Conservation (phyloP, 2,888 invertebrate species). For the Macrosoma leucophasiata region DNA sequence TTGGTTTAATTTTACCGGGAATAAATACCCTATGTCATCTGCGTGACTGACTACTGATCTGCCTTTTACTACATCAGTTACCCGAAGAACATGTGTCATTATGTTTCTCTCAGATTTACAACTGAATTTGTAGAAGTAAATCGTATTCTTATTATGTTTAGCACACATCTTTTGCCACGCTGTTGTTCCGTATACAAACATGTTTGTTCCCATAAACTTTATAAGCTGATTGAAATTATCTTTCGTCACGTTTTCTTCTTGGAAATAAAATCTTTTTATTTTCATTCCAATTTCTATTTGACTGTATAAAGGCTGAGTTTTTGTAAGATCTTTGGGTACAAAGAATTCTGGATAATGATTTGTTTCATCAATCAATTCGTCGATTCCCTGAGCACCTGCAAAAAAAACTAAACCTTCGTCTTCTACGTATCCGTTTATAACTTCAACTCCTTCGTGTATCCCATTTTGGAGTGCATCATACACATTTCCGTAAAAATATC, state of each 20-base stretch:
- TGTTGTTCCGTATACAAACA: constrained; percentile 23
- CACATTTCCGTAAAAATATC: constrained; percentile 33
- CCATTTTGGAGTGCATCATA: constrained; percentile 52
- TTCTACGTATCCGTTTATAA: constrained; percentile 32
- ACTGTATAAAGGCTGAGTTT: constrained; percentile 22
- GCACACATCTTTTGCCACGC: constrained; percentile 30
- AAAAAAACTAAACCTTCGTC: constrained; percentile 33
- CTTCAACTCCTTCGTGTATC: constrained; percentile 47
- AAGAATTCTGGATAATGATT: constrained; percentile 26
- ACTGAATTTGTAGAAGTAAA: constrained; percentile 33
- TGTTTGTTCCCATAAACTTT: constrained; percentile 26
- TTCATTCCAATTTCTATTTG: constrained; percentile 27
- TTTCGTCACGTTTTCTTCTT: constrained; percentile 23
- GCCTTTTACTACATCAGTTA: constrained; percentile 9
- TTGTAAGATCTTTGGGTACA: constrained; percentile 33
- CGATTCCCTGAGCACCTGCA: constrained; percentile 24
- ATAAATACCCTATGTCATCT: constrained; percentile 24
- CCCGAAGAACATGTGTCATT: constrained; percentile 20
- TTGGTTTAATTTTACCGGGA: constrained; percentile 15
- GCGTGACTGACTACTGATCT: constrained; percentile 7
- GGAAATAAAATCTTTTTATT: constrained; percentile 29
- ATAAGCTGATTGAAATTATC: constrained; percentile 20
- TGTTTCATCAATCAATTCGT: constrained; percentile 29
- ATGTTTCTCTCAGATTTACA: constrained; percentile 35
- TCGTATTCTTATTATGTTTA: constrained; percentile 20